These are phyloP conservation scores for Pammene aurita DNA, from an alignment of 2,888 invertebrate species.

Conservation along the genomic window DNA sequence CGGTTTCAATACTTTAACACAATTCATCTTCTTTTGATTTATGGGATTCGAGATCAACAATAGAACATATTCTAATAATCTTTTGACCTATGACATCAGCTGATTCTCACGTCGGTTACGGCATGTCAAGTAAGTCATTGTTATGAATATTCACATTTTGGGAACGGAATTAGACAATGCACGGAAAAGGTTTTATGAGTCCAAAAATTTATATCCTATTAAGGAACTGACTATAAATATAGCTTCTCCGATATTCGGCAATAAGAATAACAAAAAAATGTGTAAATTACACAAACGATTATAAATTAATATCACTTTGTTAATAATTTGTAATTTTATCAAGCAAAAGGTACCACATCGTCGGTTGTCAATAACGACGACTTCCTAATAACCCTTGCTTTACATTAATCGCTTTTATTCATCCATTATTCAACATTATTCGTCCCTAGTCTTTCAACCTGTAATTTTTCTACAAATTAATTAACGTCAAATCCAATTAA, in stretches of 20 bases:
- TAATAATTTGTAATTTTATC: too few relatives aligned
- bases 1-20: constrained; percentile 58
- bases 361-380: too few relatives aligned
- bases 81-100: constrained; percentile 73
- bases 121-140: constrained; percentile 59
- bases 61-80: constrained; percentile 61
- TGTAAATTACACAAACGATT: neutral
- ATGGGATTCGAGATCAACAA: constrained; percentile 62
- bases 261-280: neutral
- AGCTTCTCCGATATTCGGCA: neutral
- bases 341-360: too few relatives aligned
- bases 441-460: too few relatives aligned
- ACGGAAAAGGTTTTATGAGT: constrained; percentile 54
- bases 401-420: neutral
- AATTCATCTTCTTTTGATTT: constrained; percentile 62
- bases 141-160: constrained; percentile 52
- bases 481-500: constrained; percentile 1
- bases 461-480: neutral
- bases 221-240: constrained; percentile 5
- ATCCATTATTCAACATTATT: too few relatives aligned
- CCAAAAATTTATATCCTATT: neutral
- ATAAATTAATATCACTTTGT: neutral
- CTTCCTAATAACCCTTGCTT: too few relatives aligned
- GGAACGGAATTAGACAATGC: constrained; percentile 50
- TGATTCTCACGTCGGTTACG: constrained; percentile 51